These are phyloP conservation scores for Muscicapa comitata DNA, from an alignment of 2,797 vertebrate genomes.

Conservation along the genomic window DNA sequence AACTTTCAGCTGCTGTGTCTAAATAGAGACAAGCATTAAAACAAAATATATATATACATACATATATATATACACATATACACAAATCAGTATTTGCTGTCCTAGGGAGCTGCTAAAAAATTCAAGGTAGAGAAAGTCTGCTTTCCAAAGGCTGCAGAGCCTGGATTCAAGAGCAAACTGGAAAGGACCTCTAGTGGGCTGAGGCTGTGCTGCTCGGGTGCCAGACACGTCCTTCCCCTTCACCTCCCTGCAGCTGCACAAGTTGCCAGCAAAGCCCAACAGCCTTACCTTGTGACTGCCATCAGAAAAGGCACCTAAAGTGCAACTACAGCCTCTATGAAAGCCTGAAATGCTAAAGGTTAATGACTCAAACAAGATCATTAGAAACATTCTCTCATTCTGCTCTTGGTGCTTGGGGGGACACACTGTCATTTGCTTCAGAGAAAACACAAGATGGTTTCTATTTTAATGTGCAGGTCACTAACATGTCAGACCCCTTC, in stretches of 20 bases:
- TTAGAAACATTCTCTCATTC: neutral
- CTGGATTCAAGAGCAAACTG: neutral
- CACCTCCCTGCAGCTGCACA: neutral
- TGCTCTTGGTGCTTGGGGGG: neutral
- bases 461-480: neutral
- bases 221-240: neutral
- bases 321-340: neutral
- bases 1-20: neutral
- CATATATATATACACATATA: neutral
- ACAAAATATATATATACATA: neutral
- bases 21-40: neutral
- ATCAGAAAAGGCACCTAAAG: neutral
- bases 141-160: neutral
- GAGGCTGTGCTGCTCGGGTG: neutral
- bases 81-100: neutral
- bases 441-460: neutral
- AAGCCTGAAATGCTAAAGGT: neutral
- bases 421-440: neutral
- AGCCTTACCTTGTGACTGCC: neutral
- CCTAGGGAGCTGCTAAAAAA: neutral
- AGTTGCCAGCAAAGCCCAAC: neutral
- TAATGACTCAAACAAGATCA: neutral
- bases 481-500: neutral
- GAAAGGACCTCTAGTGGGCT: slow-evolving; percentile 52
- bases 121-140: neutral